Percentiles rank a stretch among this genome's conserved stretches.
These are phyloP conservation scores for Micropterix aruncella DNA, from an alignment of 2,888 invertebrate genomes.

Conservation along the genomic window DNA sequence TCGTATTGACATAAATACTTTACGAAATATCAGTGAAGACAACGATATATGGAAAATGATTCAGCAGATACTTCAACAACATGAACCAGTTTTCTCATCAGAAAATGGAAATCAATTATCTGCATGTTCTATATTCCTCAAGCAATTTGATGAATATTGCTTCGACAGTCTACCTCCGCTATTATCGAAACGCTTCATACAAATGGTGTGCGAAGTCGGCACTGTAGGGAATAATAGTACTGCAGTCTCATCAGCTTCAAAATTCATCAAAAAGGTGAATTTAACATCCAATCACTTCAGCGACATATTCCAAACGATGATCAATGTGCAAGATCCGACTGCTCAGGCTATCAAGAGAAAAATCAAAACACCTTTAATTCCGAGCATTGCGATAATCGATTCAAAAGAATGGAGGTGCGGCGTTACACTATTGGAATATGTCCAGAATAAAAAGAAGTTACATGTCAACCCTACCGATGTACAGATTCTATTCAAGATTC, in stretches of 20 bases:
- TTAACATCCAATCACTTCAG: slow-evolving; percentile 47
- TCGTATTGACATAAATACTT: neutral
- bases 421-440: slow-evolving; percentile 64
- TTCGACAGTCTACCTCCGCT: slow-evolving; percentile 34
- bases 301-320: slow-evolving; percentile 45
- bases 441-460: slow-evolving; percentile 76
- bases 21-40: slow-evolving; percentile 13
- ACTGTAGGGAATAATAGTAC: slow-evolving; percentile 43
- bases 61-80: slow-evolving; percentile 26
- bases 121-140: slow-evolving; percentile 37
- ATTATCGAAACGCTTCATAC: slow-evolving; percentile 32
- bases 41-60: slow-evolving; percentile 43
- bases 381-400: slow-evolving; percentile 47
- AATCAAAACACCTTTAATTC: slow-evolving; percentile 25
- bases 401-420: slow-evolving; percentile 65
- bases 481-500: slow-evolving; percentile 60
- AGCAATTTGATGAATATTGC: slow-evolving; percentile 39
- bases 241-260: slow-evolving; percentile 43
- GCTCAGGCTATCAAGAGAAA: slow-evolving; percentile 25
- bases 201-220: slow-evolving; percentile 38
- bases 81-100: neutral
- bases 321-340: slow-evolving; percentile 29
- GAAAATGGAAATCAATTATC: slow-evolving; percentile 23
- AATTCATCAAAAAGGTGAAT: slow-evolving; percentile 49
- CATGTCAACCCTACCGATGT: slow-evolving; percentile 49